phyloP scores from a whole-genome alignment of 2,888 invertebrate species.

The Onchidella celtica region DNA sequence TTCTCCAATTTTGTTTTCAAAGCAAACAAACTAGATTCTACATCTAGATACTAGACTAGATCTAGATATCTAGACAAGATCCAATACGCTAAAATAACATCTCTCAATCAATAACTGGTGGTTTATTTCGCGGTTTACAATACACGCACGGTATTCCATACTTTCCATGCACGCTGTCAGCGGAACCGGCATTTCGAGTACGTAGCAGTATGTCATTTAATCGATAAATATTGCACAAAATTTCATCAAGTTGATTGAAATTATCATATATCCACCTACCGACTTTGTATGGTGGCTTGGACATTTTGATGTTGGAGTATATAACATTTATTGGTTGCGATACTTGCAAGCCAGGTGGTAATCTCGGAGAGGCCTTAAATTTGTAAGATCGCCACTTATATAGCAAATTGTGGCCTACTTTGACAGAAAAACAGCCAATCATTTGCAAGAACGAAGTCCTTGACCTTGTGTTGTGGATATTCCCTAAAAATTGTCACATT shows the following conservation, averaged over 20 bases:
- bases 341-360: neutral
- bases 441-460: neutral
- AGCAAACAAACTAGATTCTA: too few species aligned
- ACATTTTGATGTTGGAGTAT: constrained; percentile 29
- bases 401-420: constrained; percentile 17
- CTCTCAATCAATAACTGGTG: too few species aligned
- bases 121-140: too few species aligned
- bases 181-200: too few species aligned
- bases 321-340: neutral
- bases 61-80: too few species aligned
- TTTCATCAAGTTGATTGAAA: too few species aligned
- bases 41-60: too few species aligned
- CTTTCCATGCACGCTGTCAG: neutral
- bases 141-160: neutral
- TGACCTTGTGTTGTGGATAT: neutral
- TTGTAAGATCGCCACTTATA: constrained; percentile 10
- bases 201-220: neutral
- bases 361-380: constrained; percentile 21
- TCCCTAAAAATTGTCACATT: neutral
- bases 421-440: constrained; percentile 30
- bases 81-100: too few species aligned
- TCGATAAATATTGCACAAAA: too few species aligned
- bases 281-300: constrained; percentile 53
- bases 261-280: constrained; percentile 40
- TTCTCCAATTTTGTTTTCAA: too few species aligned